Percentiles rank a stretch among this genome's conserved stretches.
phyloP scores from a whole-genome alignment of 1,140 invertebrate species.

The Thaumetopoea pityocampa region DNA sequence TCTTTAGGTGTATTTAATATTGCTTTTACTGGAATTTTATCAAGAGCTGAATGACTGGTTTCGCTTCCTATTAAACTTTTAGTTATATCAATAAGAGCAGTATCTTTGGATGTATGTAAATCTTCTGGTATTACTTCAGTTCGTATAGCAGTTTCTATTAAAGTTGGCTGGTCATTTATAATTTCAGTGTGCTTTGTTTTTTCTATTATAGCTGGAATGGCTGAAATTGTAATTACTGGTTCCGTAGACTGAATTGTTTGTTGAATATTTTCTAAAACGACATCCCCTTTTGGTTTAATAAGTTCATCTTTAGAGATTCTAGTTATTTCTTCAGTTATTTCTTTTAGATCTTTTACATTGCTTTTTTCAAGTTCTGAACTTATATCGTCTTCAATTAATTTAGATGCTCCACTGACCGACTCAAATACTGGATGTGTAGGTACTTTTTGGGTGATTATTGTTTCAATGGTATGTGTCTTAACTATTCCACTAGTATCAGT shows the following conservation, averaged over 20 bases:
- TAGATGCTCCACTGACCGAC: too few species aligned
- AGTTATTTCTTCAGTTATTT: too few species aligned
- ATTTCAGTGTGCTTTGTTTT: neutral
- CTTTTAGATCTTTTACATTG: too few species aligned
- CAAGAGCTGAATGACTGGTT: conserved; percentile 19
- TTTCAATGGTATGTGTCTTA: too few species aligned
- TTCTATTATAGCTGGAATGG: conserved; percentile 1
- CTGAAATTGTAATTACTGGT: conserved; percentile 5
- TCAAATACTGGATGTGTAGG: too few species aligned
- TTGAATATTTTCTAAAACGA: conserved; percentile 11
- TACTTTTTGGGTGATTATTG: too few species aligned
- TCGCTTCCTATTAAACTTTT: conserved; percentile 19
- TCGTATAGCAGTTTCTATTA: conserved; percentile 1
- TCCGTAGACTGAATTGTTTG: conserved; percentile 13
- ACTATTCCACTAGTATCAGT: too few species aligned
- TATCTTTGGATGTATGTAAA: conserved; percentile 12
- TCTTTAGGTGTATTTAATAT: neutral
- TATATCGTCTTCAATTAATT: too few species aligned
- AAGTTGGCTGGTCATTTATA: neutral
- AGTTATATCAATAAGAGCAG: conserved; percentile 16
- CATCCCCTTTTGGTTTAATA: neutral
- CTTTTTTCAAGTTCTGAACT: too few species aligned
- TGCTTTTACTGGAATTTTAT: conserved; percentile 10
- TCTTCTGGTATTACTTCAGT: neutral
- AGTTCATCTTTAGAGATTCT: too few species aligned